Percentiles rank a stretch among this genome's conserved stretches.
These are phyloP conservation scores for Pycnomerus fuliginosus DNA, from an alignment of 2,888 invertebrate genomes.

Conservation along the genomic window DNA sequence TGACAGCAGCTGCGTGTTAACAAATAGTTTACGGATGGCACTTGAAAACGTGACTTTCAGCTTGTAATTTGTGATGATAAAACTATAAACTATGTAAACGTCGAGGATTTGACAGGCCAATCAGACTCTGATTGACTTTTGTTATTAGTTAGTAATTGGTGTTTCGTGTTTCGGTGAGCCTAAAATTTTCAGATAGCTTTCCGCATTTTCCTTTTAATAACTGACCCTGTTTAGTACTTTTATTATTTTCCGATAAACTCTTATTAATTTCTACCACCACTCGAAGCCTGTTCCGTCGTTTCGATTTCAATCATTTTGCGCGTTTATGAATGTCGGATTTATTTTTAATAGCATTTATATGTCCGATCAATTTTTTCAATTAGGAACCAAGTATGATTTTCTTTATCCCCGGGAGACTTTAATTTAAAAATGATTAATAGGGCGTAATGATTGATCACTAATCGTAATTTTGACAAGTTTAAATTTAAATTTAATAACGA, in stretches of 20 bases:
- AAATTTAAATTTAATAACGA: slow-evolving; percentile 17
- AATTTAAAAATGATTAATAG: background rate
- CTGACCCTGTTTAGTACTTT: slow-evolving; percentile 3
- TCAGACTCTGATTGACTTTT: slow-evolving; percentile 28
- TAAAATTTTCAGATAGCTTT: slow-evolving; percentile 24
- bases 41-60: slow-evolving; percentile 14
- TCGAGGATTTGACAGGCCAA: slow-evolving; percentile 13
- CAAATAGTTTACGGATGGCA: slow-evolving; percentile 20
- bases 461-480: background rate
- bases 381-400: no score
- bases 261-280: background rate
- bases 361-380: slow-evolving; percentile 11
- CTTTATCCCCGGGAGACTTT: no score
- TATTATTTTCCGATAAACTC: background rate
- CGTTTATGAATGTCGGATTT: slow-evolving; percentile 9
- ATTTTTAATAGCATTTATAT: slow-evolving; percentile 11
- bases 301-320: background rate
- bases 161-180: slow-evolving; percentile 26
- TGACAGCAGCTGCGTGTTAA: no score
- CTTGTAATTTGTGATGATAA: slow-evolving; percentile 16
- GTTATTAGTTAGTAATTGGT: slow-evolving; percentile 28
- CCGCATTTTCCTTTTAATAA: slow-evolving; percentile 9
- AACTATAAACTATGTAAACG: slow-evolving; percentile 15
- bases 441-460: background rate
- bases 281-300: slow-evolving; percentile 1